Evolutionary conservation across 2,888 invertebrate genomes (phyloP).

Genomic region (Neria commutata): DNA sequence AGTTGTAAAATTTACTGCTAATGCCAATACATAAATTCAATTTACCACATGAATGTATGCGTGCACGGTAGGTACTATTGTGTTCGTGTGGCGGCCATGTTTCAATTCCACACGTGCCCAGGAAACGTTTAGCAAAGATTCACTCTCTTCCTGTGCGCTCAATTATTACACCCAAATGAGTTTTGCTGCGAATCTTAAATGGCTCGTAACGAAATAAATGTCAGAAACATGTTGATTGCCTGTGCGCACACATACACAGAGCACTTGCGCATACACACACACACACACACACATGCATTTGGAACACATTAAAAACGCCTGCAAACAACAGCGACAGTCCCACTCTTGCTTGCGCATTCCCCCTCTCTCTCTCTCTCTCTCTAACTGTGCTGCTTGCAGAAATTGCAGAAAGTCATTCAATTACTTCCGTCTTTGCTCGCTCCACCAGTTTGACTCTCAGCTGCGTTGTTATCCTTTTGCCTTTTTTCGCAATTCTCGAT

Average conservation of each 20-base stretch:
- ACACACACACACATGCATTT: neutral
- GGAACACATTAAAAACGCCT: neutral
- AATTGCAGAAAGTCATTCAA: neutral
- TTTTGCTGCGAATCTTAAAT: slow-evolving; percentile 25
- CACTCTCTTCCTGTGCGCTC: neutral
- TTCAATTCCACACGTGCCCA: neutral
- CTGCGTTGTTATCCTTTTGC: neutral
- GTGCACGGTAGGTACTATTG: too few relatives aligned
- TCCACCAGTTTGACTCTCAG: too few relatives aligned
- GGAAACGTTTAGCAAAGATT: neutral
- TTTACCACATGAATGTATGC: too few relatives aligned
- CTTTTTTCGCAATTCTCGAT: too few relatives aligned
- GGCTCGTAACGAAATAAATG: slow-evolving; percentile 37
- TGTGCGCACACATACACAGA: neutral
- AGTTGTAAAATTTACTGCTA: too few relatives aligned
- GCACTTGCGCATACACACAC: neutral
- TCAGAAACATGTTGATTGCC: slow-evolving; percentile 36
- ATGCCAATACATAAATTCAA: too few relatives aligned
- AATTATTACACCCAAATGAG: slow-evolving; percentile 3
- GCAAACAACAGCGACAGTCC: neutral
- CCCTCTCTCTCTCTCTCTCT: neutral
- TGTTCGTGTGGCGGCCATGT: neutral
- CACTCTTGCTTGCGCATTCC: too few relatives aligned
- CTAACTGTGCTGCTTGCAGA: neutral
- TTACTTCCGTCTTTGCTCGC: neutral